Evolutionary conservation across 1,140 invertebrate species (phyloP), one percentile per base, ranked within the genome.

Genomic region (Macrocentrus cingulum): DNA sequence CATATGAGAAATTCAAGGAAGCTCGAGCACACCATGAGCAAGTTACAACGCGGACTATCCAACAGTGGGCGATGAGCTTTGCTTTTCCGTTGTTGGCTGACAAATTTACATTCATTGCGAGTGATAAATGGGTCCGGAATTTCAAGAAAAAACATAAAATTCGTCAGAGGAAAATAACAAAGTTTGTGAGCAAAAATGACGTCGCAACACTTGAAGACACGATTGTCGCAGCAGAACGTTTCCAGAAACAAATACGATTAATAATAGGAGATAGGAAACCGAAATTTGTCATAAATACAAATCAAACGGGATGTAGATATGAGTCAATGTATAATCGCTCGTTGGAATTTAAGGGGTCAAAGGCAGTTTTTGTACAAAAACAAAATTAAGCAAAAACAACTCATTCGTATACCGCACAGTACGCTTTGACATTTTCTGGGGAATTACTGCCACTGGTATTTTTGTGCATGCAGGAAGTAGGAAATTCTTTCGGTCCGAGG

Each of bases 391-490:
- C 59, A 48, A 65, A 67, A 44, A 50, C 60, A 2, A 65, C 63
- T 1, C 65, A 65, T 57, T 59, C 50, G 9, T 66, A 66, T 23
- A 66, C 59, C 1, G 59, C 64, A 45, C 59, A 66, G 46, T 66
- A 66, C 58, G 16, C 59, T 6, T 13, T 66, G 0, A 64, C 59
- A 1, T 15, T 59, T 3, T 59, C 65, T 11, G 65, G 62, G n/a
- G 46, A 54, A 46, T 13, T 66, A n/a, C 44, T 66, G 2, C 64
- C 56, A 3, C 9, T 36, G 16, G 46, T 62, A 15, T 56, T 53
- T 41, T 13, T 62, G 18, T 53, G 54, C 20, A 8, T 62, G 11
- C 55, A 62, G 54, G 60, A 62, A 23, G 18, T 49, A 11, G 59
- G 57, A 18, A 54, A 61, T 13, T 9, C 25, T 11, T 63, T 59